Conservation (phyloP, 1,140 invertebrate genomes). For the Zaprionus lachaisei region DNA sequence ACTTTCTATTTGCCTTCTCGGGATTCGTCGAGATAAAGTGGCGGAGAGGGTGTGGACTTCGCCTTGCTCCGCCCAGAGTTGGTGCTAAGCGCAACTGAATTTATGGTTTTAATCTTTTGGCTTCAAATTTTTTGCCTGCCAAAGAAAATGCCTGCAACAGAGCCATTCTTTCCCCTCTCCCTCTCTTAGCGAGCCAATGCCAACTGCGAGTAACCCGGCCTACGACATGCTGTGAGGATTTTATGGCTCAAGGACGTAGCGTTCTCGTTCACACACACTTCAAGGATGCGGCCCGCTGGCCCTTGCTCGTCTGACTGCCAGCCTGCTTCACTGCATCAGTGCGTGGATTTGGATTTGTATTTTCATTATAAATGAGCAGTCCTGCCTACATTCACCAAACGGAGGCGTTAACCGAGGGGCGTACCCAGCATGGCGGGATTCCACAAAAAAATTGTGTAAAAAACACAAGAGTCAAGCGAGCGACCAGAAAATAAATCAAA, state of each 20-base stretch:
- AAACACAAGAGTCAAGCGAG: slow-evolving; percentile 51
- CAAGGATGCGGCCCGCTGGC: slow-evolving; percentile 46
- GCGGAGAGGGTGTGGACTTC: not conserved
- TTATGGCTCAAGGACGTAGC: slow-evolving; percentile 76
- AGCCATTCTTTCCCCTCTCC: not conserved
- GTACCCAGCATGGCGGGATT: slow-evolving; percentile 41
- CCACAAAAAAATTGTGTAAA: slow-evolving; percentile 38
- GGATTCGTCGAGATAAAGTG: not conserved
- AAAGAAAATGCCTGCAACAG: slow-evolving; percentile 54
- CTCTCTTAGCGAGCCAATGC: slow-evolving; percentile 33
- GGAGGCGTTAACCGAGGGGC: slow-evolving; percentile 57
- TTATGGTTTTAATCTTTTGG: slow-evolving; percentile 79
- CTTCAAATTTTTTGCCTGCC: slow-evolving; percentile 61
- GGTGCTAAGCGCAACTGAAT: slow-evolving; percentile 61
- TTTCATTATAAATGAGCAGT: slow-evolving; percentile 70
- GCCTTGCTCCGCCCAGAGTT: slow-evolving; percentile 21
- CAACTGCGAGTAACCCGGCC: slow-evolving; percentile 39
- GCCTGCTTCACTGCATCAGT: slow-evolving; percentile 18
- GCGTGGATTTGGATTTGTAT: slow-evolving; percentile 69
- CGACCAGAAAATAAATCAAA: slow-evolving; percentile 77
- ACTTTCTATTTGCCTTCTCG: slow-evolving; percentile 35
- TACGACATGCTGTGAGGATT: slow-evolving; percentile 52
- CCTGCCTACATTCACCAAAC: slow-evolving; percentile 16
- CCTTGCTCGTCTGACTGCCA: no score
- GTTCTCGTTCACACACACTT: slow-evolving; percentile 33